phyloP scores from a whole-genome alignment of 2,797 vertebrate genomes.

The Pagetopsis macropterus region DNA sequence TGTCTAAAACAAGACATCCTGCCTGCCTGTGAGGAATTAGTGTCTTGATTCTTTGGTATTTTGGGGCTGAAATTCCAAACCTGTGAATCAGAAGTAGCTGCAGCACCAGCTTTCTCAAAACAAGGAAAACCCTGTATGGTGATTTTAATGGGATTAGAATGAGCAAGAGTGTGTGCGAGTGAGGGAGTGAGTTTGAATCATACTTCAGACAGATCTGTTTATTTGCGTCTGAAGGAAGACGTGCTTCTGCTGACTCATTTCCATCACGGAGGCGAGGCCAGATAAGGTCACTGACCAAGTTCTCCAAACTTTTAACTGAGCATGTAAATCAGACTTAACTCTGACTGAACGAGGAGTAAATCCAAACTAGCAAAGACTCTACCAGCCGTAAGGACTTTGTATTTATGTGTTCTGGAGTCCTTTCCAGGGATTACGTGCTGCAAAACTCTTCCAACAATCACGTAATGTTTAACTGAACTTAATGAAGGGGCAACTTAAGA shows the following conservation, averaged over 20 bases:
- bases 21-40: conserved; percentile 68
- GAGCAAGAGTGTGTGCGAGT: conserved; percentile 43
- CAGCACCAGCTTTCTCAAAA: conserved; percentile 68
- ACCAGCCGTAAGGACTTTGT: conserved; percentile 45
- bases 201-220: conserved; percentile 59
- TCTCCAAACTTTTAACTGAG: conserved; percentile 49
- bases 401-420: conserved; percentile 78
- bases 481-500: conserved; percentile 75
- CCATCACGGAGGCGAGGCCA: conserved; percentile 26
- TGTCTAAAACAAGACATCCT: conserved; percentile 54
- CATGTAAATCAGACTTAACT: conserved; percentile 66
- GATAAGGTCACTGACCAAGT: conserved; percentile 45
- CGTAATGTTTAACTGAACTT: conserved; percentile 77
- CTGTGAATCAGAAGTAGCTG: conserved; percentile 71
- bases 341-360: conserved; percentile 19
- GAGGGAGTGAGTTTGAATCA: conserved; percentile 36
- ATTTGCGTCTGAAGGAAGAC: conserved; percentile 65
- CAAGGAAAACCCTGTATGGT: conserved; percentile 77
- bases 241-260: conserved; percentile 59
- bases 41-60: conserved; percentile 62
- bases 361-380: conserved; percentile 47
- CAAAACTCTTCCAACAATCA: conserved; percentile 65
- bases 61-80: conserved; percentile 71
- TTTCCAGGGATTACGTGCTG: conserved; percentile 64
- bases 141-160: conserved; percentile 87